These are phyloP conservation scores for Osedax fenrisi DNA, from an alignment of 2,888 invertebrate species.

Conservation along the genomic window DNA sequence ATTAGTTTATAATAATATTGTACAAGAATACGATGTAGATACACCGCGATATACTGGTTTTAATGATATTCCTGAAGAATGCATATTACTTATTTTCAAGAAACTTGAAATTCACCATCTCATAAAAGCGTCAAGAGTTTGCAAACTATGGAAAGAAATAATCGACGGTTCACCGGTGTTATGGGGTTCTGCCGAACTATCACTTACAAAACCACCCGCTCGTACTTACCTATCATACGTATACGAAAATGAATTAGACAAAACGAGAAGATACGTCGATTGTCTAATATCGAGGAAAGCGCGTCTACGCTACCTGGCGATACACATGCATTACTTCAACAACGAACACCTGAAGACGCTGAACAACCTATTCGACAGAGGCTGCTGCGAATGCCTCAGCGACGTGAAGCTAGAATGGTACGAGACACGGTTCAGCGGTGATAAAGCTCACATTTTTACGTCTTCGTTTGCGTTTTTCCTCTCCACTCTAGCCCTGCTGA, in stretches of 20 bases:
- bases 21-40: not conserved
- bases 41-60: too few species aligned
- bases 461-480: constrained; percentile 40
- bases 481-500: constrained; percentile 38
- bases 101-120: not conserved
- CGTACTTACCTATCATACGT: not conserved
- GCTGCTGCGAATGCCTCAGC: not conserved
- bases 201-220: not conserved
- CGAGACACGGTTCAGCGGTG: not conserved
- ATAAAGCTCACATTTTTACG: constrained; percentile 32
- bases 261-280: constrained; percentile 6
- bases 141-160: constrained; percentile 6
- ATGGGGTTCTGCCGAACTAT: constrained; percentile 10
- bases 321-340: constrained; percentile 12
- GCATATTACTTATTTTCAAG: not conserved
- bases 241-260: not conserved
- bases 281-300: constrained; percentile 5
- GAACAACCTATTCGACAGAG: not conserved
- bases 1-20: not conserved
- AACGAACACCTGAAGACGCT: not conserved
- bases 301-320: not conserved
- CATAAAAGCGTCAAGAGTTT: not conserved
- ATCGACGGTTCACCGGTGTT: not conserved
- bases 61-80: constrained; percentile 13
- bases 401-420: constrained; percentile 15